Evolutionary conservation across 2,797 vertebrate genomes (phyloP), one percentile per base, ranked within the genome.

Genomic region (Bucorvus abyssinicus): DNA sequence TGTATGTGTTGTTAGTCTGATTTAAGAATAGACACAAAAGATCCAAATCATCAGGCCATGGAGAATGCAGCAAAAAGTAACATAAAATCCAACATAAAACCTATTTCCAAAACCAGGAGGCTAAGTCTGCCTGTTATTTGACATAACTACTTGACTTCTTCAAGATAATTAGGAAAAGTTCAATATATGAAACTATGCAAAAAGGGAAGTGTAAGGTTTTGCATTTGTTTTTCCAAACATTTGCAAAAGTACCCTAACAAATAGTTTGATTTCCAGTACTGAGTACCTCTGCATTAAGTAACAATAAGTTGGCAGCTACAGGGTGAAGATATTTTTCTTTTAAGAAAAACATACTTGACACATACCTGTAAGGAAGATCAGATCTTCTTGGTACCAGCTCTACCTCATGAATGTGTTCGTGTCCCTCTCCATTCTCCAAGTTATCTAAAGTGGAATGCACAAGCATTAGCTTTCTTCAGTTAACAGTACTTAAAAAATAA

Each of bases 341-440:
- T 20, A 82, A 74, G n/a, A 68, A 64, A 87, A 80, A 50, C 2
- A 3, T 26, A 64, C 14, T 61, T 74, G 36, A 49, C 23, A 83
- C 20, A 4, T 96, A 99, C 99, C 97, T 98, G 97, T 98, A 98
- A 24, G 98, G 97, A 21, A 98, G 97, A 70, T 98, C 98, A 12
- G 98, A 92, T 84, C 96, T 97, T 93, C 96, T 92, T 80, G 97
- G 97, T 94, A 98, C 97, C 12, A 97, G 93, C 95, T 98, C 98
- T 57, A 78, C 97, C 0, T 90, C 88, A 29, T 94, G 97, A 55
- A 95, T 80, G 45, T 95, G 96, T 55, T 98, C 98, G 0, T 96
- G 96, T 21, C 94, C 98, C 27, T 97, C 97, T 70, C 98, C 98
- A 63, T 99, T 98, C 56, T 97, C 98, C 60, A 98, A 91, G 16